Conservation (phyloP, 2,888 invertebrate species). For the Xestoiulus laeticollis region DNA sequence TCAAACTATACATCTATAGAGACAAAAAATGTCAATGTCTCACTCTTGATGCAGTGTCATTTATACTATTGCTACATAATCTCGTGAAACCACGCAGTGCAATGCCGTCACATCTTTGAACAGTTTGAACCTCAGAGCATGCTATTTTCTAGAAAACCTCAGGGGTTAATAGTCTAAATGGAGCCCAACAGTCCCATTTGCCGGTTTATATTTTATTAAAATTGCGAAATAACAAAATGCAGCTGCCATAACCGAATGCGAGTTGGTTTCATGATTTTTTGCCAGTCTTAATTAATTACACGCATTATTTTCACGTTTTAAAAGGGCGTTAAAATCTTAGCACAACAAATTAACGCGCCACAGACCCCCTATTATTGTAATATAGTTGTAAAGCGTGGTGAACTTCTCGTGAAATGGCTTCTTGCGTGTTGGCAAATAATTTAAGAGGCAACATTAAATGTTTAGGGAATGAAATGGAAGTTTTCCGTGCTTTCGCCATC, state of each 20-base stretch:
- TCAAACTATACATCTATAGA: too few species aligned
- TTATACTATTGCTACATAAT: too few species aligned
- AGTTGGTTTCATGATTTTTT: background rate
- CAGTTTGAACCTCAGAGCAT: background rate
- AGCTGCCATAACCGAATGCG: background rate
- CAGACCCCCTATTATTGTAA: background rate
- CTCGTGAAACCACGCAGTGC: too few species aligned
- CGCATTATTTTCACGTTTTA: slow-evolving; percentile 37
- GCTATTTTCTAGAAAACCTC: background rate
- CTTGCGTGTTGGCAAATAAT: slow-evolving; percentile 28
- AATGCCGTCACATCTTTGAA: background rate
- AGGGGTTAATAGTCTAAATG: background rate
- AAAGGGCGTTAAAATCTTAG: slow-evolving; percentile 37
- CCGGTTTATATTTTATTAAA: background rate
- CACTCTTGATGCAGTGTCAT: too few species aligned
- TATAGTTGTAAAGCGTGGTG: background rate
- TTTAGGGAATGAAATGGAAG: slow-evolving; percentile 23
- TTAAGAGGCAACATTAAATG: slow-evolving; percentile 34
- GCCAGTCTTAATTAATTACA: slow-evolving; percentile 16
- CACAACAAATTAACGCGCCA: background rate
- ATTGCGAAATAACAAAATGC: background rate
- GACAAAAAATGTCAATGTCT: too few species aligned
- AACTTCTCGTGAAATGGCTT: slow-evolving; percentile 32
- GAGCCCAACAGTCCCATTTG: background rate
- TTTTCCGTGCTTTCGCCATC: slow-evolving; percentile 19